Evolutionary conservation across 2,113 vertebrate species (phyloP).

Genomic region (Megaceryle torquata): DNA sequence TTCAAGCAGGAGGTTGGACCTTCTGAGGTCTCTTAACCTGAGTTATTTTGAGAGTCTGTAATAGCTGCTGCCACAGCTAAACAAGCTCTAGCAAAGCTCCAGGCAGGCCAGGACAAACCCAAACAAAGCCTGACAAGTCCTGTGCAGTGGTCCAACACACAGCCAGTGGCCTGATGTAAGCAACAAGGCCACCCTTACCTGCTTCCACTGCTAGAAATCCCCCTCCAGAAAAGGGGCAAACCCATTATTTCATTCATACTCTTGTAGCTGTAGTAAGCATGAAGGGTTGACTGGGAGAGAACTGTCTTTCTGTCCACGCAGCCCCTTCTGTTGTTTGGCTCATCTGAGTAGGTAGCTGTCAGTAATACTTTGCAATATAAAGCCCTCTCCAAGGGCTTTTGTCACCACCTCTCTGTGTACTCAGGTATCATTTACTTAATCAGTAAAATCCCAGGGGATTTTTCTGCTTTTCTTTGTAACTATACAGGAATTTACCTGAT

Average conservation of each 20-base stretch:
- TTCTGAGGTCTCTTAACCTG: not conserved
- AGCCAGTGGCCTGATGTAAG: not conserved
- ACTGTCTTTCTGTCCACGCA: not conserved
- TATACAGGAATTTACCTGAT: not conserved
- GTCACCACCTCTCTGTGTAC: not conserved
- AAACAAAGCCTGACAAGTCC: not conserved
- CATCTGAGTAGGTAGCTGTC: not conserved
- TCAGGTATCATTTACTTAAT: not conserved
- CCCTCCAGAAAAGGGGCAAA: not conserved
- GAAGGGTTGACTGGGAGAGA: not conserved
- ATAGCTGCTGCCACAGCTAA: not conserved
- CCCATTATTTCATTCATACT: not conserved
- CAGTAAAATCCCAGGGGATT: not conserved
- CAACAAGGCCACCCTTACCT: not conserved
- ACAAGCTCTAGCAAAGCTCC: not conserved
- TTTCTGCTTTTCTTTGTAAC: not conserved
- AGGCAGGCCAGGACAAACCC: not conserved
- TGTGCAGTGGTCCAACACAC: not conserved
- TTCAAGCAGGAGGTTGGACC: not conserved
- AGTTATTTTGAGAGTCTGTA: not conserved
- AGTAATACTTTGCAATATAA: not conserved
- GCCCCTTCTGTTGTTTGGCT: not conserved
- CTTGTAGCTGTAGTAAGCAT: not conserved
- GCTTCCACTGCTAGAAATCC: not conserved
- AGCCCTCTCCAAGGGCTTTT: not conserved